Evolutionary conservation across 2,888 invertebrate genomes (phyloP).

Genomic region (Sarcophaga carnaria): DNA sequence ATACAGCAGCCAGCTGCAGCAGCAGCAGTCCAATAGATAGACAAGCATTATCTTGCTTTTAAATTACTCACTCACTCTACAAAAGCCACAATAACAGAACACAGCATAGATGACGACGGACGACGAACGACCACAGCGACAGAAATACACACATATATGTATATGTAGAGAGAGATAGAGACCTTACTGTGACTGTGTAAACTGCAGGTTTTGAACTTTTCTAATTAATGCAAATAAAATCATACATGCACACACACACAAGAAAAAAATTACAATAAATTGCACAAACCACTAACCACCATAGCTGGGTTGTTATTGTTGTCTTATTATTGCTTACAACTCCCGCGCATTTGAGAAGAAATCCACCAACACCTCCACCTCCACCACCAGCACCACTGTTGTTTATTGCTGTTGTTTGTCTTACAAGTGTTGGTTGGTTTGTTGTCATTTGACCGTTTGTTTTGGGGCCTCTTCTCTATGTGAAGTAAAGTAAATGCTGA

Average conservation of each 20-base stretch:
- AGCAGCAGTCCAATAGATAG: conserved; percentile 47
- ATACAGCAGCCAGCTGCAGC: conserved; percentile 1
- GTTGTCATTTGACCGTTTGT: conserved; percentile 21
- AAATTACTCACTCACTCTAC: not conserved
- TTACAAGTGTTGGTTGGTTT: not conserved
- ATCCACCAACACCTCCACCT: not conserved
- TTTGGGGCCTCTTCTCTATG: no score
- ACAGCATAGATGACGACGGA: conserved; percentile 31
- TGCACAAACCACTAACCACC: conserved; percentile 25
- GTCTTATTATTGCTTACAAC: conserved; percentile 32
- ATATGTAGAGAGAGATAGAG: conserved; percentile 27
- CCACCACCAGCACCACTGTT: no score
- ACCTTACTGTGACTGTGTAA: conserved; percentile 22
- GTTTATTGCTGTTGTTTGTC: conserved; percentile 2
- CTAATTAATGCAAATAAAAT: conserved; percentile 68
- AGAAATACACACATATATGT: not conserved
- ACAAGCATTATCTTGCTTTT: not conserved
- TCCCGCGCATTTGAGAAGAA: conserved; percentile 56
- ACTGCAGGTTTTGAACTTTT: conserved; percentile 69
- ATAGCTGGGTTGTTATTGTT: conserved; percentile 9
- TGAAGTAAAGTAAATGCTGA: conserved; percentile 46
- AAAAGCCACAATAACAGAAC: conserved; percentile 6
- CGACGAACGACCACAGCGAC: conserved; percentile 30
- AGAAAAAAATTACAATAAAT: conserved; percentile 10
- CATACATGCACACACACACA: conserved; percentile 11